A percentile compares a stretch with the other conserved stretches of the same genome.
Evolutionary conservation across 2,797 vertebrate species (phyloP).

Genomic region (Neoniphon sammara): DNA sequence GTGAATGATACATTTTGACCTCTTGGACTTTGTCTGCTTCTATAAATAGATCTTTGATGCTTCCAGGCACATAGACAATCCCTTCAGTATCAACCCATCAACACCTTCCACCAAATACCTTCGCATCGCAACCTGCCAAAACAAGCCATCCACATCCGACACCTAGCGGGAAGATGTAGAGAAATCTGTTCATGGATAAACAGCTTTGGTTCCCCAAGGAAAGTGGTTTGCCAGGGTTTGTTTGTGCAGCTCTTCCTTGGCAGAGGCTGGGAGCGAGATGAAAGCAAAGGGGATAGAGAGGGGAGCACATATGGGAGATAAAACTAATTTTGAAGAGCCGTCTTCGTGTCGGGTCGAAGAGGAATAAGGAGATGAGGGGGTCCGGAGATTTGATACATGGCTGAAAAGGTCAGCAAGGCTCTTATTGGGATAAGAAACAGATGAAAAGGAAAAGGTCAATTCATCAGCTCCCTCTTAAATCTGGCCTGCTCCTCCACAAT

Average conservation of each 20-base stretch:
- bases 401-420: slow-evolving; percentile 82
- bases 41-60: slow-evolving; percentile 48
- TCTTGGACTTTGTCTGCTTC: slow-evolving; percentile 47
- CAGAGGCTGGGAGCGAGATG: slow-evolving; percentile 26
- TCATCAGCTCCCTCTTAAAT: slow-evolving; percentile 81
- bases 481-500: slow-evolving; percentile 57
- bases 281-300: slow-evolving; percentile 37
- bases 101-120: slow-evolving; percentile 29
- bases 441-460: slow-evolving; percentile 82
- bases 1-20: too few relatives aligned
- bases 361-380: slow-evolving; percentile 35
- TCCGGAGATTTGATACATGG: slow-evolving; percentile 67
- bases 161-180: slow-evolving; percentile 27
- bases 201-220: slow-evolving; percentile 48
- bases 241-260: slow-evolving; percentile 38
- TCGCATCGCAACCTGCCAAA: slow-evolving; percentile 34
- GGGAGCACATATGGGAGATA: slow-evolving; percentile 50
- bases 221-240: slow-evolving; percentile 55
- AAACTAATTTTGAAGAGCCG: slow-evolving; percentile 65
- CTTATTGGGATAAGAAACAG: slow-evolving; percentile 81
- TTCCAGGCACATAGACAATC: slow-evolving; percentile 37
- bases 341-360: slow-evolving; percentile 44
- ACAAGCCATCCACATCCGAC: slow-evolving; percentile 41
- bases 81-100: slow-evolving; percentile 14
- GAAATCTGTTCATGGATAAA: slow-evolving; percentile 55